Evolutionary conservation across 2,113 vertebrate species (phyloP).

Genomic region (Datnioides undecimradiatus): DNA sequence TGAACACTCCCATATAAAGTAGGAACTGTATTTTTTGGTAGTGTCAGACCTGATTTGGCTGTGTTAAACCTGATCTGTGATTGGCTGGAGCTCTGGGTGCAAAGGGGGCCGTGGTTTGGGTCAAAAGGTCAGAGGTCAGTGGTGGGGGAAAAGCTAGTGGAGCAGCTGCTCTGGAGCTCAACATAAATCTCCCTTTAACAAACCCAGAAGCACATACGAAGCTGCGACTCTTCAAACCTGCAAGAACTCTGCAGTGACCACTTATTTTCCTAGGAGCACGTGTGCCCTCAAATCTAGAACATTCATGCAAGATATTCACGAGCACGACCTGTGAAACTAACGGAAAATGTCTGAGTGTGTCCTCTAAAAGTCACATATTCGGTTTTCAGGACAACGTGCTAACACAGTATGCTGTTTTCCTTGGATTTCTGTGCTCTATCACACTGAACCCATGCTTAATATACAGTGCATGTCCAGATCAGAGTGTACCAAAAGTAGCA

Average conservation of each 20-base stretch:
- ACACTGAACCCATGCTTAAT: constrained; percentile 24
- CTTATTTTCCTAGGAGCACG: constrained; percentile 16
- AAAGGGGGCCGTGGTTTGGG: constrained; percentile 19
- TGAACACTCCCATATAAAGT: constrained; percentile 25
- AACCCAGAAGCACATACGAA: constrained; percentile 29
- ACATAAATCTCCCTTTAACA: constrained; percentile 32
- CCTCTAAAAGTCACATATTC: constrained; percentile 47
- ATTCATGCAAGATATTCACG: constrained; percentile 70
- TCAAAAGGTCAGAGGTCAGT: constrained; percentile 35
- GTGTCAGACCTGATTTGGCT: constrained; percentile 70
- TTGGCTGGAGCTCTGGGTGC: constrained; percentile 57
- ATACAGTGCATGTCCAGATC: constrained; percentile 42
- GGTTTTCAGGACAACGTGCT: constrained; percentile 34
- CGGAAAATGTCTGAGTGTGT: constrained; percentile 43
- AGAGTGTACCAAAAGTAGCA: constrained; percentile 53
- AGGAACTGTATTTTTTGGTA: constrained; percentile 60
- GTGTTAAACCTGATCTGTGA: constrained; percentile 63
- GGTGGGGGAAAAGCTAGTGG: constrained; percentile 2
- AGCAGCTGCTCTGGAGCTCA: constrained; percentile 32
- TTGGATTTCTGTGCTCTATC: constrained; percentile 30
- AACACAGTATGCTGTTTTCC: constrained; percentile 38
- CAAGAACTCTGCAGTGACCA: neutral
- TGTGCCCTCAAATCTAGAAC: constrained; percentile 52
- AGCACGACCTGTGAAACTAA: constrained; percentile 47
- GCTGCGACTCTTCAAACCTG: constrained; percentile 24